Percentiles rank a stretch among this genome's conserved stretches.
phyloP scores from a whole-genome alignment of 2,797 vertebrate species.

The Lutjanus campechanus region DNA sequence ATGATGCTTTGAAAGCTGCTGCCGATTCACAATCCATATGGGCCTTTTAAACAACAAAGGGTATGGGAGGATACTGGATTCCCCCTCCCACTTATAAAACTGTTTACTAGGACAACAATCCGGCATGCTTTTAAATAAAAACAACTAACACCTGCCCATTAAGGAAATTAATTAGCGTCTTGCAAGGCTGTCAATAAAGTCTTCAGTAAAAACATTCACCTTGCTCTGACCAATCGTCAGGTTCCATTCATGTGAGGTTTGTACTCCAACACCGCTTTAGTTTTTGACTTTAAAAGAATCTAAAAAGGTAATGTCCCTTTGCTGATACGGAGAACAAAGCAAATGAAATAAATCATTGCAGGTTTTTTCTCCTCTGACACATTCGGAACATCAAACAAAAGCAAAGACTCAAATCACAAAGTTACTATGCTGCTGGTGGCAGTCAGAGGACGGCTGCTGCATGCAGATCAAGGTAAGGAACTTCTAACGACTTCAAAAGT shows the following conservation, averaged over 20 bases:
- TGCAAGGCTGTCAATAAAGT: constrained; percentile 67
- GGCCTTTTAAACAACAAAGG: constrained; percentile 85
- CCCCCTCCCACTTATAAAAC: constrained; percentile 75
- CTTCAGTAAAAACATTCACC: constrained; percentile 55
- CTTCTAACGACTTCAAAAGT: constrained; percentile 84
- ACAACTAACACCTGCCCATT: constrained; percentile 78
- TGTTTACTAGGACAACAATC: constrained; percentile 82
- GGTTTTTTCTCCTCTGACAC: constrained; percentile 68
- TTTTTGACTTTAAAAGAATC: constrained; percentile 58
- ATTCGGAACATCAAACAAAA: constrained; percentile 83
- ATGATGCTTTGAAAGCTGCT: constrained; percentile 84
- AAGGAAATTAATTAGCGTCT: constrained; percentile 78
- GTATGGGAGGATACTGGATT: constrained; percentile 69
- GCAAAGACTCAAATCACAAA: constrained; percentile 81
- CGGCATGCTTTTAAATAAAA: constrained; percentile 77
- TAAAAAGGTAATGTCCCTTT: constrained; percentile 66
- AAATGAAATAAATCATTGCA: constrained; percentile 76
- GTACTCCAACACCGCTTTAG: constrained; percentile 30
- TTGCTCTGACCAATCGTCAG: constrained; percentile 58
- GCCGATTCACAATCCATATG: constrained; percentile 85
- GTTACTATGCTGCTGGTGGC: constrained; percentile 76
- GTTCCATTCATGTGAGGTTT: constrained; percentile 39
- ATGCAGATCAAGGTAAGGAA: constrained; percentile 82
- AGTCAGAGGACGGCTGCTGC: constrained; percentile 76
- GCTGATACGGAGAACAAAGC: constrained; percentile 77